Conservation (phyloP, 2,888 invertebrate genomes). For the Podotricha telesiphe region DNA sequence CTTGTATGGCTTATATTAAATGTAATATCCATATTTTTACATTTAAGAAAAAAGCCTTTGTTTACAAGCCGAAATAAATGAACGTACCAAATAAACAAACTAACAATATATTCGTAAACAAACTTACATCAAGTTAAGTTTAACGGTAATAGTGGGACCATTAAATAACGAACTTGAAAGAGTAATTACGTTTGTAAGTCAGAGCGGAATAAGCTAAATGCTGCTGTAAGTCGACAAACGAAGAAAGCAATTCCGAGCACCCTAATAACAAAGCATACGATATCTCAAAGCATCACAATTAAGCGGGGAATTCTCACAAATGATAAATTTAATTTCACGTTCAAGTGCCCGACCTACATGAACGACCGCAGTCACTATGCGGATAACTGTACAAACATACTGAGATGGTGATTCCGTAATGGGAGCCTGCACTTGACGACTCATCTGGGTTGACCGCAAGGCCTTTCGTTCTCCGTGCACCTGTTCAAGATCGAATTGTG, state of each 20-base stretch:
- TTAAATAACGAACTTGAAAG: conserved; percentile 24
- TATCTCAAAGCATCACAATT: conserved; percentile 54
- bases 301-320: conserved; percentile 63
- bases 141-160: background rate
- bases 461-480: conserved; percentile 51
- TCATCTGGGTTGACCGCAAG: conserved; percentile 74
- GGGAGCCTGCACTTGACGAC: conserved; percentile 53
- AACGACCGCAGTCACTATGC: conserved; percentile 66
- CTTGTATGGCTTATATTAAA: background rate
- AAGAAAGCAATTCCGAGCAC: conserved; percentile 31
- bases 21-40: background rate
- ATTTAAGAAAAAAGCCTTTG: background rate
- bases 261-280: conserved; percentile 39
- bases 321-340: conserved; percentile 72
- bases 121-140: background rate
- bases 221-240: conserved; percentile 24
- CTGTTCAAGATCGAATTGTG: conserved; percentile 43
- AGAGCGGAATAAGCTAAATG: conserved; percentile 27
- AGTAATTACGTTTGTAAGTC: conserved; percentile 27
- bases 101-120: background rate
- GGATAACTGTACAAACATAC: conserved; percentile 71
- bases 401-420: conserved; percentile 53
- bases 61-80: background rate
- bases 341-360: conserved; percentile 72
- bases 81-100: background rate